Base-by-base conservation (phyloP, 1,140 invertebrate species). In the Mamestra configurata region DNA sequence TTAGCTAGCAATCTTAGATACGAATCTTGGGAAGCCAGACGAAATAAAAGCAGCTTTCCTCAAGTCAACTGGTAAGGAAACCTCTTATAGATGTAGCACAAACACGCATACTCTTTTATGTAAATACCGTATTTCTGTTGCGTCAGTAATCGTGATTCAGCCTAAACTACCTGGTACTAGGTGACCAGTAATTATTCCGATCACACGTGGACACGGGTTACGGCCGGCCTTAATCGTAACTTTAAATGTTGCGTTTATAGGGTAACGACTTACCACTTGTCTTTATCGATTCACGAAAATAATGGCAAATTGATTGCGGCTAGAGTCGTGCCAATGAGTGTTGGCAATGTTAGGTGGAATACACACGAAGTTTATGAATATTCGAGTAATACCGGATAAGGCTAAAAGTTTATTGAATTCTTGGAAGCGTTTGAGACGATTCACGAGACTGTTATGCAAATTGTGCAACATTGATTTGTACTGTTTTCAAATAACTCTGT, bases 121-220 rank as follows among this genome's bases (percentile, higher is more conserved):
- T 72, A 81, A 64, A 79, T 78, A 79, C 64, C 71, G 79, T 77
- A 53, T 80, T 82, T 80, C 24, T 78, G 79, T 87, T 90, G 88
- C 86, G 88, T 90, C 88, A 90, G 81, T 79, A 79, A 70, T 86
- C 81, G 83, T 90, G 89, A 90, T 89, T 90, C 87, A 90, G 82
- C 81, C 68, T 79, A 85, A 86, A 84, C 84, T 82, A 80, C 84
- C 85, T 84, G 80, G 80, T 88, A 79, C 84, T 82, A 80, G 79
- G 40, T 53, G 75, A 71, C 64, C 51, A 55, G 88, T 92, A 93
- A 92, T 92, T 93, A 93, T 94, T 94, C 91, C 77, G 84, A 87
- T 83, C 88, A 91, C 89, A 93, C 89, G 90, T 92, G 88, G 86
- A 90, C 83, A 86, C 85, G 84, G 79, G 91, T 91, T 92, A 92